A percentile compares a stretch with the other conserved stretches of the same genome.
Evolutionary conservation across 2,888 invertebrate genomes (phyloP).

Genomic region (Lasioglossum zephyrum): DNA sequence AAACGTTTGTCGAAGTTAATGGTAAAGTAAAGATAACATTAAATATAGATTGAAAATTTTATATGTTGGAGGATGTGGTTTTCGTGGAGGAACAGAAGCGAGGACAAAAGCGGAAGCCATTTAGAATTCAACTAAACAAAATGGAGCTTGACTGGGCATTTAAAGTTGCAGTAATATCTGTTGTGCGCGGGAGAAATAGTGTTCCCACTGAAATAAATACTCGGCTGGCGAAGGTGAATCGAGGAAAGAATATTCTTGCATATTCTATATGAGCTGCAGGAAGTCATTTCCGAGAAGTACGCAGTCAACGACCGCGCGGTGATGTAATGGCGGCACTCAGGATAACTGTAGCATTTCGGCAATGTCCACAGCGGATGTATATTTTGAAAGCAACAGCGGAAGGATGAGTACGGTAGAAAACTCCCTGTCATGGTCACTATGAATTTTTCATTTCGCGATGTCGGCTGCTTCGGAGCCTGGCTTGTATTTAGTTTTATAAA

Average conservation of each 20-base stretch:
- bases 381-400: constrained; percentile 25
- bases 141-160: not conserved
- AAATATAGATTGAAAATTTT: not conserved
- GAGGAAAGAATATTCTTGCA: not conserved
- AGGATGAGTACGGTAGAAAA: constrained; percentile 28
- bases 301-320: constrained; percentile 15
- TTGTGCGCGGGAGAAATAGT: not conserved
- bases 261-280: constrained; percentile 5
- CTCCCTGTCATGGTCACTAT: constrained; percentile 30
- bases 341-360: constrained; percentile 36
- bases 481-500: constrained; percentile 31
- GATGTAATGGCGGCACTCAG: constrained; percentile 26
- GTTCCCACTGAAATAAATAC: not conserved
- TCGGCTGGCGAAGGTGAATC: not conserved
- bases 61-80: not conserved
- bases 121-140: constrained; percentile 3
- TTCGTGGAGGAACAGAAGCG: not conserved
- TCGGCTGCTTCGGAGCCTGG: constrained; percentile 22
- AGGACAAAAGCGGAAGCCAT: not conserved
- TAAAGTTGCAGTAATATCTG: not conserved
- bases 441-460: constrained; percentile 48
- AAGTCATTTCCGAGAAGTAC: constrained; percentile 27
- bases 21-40: not conserved
- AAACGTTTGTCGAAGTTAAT: too few species aligned
- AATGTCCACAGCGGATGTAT: constrained; percentile 37